Conservation (phyloP, 2,797 vertebrate genomes). For the Acropternis orthonyx region DNA sequence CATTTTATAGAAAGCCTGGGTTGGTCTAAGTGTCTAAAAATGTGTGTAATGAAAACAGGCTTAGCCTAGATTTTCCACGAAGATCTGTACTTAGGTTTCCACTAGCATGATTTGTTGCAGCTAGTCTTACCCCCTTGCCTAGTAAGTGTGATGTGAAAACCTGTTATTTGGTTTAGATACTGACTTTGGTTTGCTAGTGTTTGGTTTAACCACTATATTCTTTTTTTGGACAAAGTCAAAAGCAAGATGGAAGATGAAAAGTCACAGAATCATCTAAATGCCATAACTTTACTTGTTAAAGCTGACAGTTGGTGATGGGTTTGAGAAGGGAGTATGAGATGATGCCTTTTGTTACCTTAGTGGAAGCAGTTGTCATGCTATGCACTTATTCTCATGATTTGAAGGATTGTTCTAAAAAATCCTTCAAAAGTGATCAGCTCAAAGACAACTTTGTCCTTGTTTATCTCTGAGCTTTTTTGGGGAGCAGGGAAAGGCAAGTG, state of each 20-base stretch:
- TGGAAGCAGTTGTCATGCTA: not conserved
- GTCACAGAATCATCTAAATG: not conserved
- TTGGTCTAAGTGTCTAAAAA: conserved; percentile 36
- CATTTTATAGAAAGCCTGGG: not conserved
- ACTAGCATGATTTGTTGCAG: conserved; percentile 11
- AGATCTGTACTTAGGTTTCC: not conserved
- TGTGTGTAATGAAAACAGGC: conserved; percentile 1
- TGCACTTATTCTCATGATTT: not conserved
- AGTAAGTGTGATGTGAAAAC: not conserved
- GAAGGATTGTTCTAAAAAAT: too few species aligned
- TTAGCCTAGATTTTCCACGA: conserved; percentile 15
- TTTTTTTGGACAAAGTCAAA: not conserved
- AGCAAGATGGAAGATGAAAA: not conserved
- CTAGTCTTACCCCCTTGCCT: not conserved
- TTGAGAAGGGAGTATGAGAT: not conserved
- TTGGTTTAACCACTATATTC: not conserved
- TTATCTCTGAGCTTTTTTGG: not conserved
- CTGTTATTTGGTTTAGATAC: not conserved
- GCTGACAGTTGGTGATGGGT: not conserved
- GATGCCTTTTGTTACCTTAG: not conserved
- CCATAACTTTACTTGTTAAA: not conserved
- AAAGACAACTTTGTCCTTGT: not conserved
- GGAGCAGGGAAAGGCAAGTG: accelerated
- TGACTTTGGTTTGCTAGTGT: not conserved
- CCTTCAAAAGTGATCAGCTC: not conserved